phyloP scores from a whole-genome alignment of 2,797 vertebrate species.

The Propithecus perrieri region DNA sequence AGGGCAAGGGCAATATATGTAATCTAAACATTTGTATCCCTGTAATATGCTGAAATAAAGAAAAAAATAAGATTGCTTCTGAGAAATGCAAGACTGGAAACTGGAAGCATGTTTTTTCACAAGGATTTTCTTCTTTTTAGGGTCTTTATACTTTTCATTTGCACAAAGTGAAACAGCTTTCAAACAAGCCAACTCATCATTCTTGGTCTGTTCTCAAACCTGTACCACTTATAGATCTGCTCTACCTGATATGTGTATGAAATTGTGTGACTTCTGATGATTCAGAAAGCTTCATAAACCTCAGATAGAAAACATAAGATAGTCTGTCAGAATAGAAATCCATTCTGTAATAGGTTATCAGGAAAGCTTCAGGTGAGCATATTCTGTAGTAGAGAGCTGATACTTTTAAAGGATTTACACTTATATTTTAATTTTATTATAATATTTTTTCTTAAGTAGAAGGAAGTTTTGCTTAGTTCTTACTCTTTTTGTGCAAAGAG shows the following conservation, averaged over 20 bases:
- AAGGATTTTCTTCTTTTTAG: not conserved
- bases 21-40: no score
- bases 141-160: not conserved
- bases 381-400: not conserved
- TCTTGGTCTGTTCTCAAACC: not conserved
- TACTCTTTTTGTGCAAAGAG: not conserved
- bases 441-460: not conserved
- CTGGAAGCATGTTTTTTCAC: not conserved
- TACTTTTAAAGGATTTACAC: not conserved
- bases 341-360: not conserved
- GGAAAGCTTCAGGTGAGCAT: not conserved
- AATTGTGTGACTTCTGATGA: not conserved
- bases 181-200: not conserved
- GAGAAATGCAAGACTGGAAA: not conserved
- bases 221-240: not conserved
- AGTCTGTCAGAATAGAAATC: not conserved
- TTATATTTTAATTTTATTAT: not conserved
- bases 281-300: not conserved
- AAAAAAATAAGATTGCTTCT: not conserved
- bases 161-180: not conserved
- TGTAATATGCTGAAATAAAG: no score
- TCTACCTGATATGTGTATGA: not conserved
- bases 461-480: not conserved
- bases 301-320: not conserved
- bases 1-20: no score